Conservation (phyloP, 1,140 invertebrate genomes). For the Nixonia krombeini region DNA sequence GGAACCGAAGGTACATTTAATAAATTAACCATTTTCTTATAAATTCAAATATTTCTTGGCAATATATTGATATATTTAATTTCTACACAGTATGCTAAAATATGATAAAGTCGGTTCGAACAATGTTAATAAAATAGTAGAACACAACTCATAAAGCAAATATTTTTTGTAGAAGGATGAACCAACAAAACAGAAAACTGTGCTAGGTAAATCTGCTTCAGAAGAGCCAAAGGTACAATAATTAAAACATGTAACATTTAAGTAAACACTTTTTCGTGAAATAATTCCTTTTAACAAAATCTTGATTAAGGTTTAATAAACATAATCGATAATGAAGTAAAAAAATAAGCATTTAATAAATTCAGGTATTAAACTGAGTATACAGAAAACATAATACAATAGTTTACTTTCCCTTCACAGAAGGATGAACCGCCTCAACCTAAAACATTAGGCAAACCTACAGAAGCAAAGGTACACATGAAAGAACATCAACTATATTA, state of each 20-base stretch:
- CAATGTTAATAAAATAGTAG: conserved; percentile 13
- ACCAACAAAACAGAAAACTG: conserved; percentile 20
- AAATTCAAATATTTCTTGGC: too few relatives aligned
- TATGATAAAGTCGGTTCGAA: background rate
- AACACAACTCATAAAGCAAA: conserved; percentile 18
- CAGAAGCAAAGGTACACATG: conserved; percentile 46
- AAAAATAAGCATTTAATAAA: background rate
- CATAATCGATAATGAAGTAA: background rate
- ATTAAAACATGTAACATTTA: background rate
- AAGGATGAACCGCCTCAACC: conserved; percentile 48
- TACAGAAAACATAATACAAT: background rate
- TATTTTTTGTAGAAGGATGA: conserved; percentile 38
- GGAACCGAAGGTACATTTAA: too few relatives aligned
- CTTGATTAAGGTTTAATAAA: background rate
- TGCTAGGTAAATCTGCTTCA: conserved; percentile 9
- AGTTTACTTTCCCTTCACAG: conserved; percentile 8
- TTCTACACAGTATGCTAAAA: background rate
- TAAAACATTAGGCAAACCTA: conserved; percentile 48
- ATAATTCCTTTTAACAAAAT: background rate
- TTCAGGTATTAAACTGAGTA: background rate
- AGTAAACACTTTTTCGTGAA: background rate
- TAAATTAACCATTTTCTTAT: too few relatives aligned
- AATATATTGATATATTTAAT: background rate
- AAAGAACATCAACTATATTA: conserved; percentile 2
- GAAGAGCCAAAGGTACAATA: conserved; percentile 45